phyloP scores from a whole-genome alignment of 2,888 invertebrate genomes.

The Pammene aurita region DNA sequence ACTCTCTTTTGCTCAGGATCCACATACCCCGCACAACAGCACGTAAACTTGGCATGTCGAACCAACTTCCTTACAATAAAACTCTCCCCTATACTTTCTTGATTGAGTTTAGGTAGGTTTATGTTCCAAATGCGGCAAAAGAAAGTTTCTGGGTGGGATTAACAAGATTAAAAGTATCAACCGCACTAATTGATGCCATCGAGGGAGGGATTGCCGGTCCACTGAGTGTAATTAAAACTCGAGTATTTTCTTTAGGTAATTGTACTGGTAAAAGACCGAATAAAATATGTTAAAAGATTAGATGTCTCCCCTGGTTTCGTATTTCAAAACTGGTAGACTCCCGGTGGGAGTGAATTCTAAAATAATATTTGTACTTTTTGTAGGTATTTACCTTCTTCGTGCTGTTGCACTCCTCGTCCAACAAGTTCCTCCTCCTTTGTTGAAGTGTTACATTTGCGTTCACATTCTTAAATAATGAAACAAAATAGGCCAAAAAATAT shows the following conservation, averaged over 20 bases:
- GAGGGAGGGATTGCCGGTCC: conserved; percentile 27
- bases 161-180: conserved; percentile 41
- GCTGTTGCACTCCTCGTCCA: no score
- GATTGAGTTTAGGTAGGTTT: conserved; percentile 41
- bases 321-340: no score
- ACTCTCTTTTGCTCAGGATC: conserved; percentile 19
- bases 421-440: no score
- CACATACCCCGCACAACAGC: conserved; percentile 16
- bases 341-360: no score
- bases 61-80: conserved; percentile 39
- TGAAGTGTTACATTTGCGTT: no score
- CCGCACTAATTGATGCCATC: conserved; percentile 41
- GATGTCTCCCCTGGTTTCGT: no score
- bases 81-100: conserved; percentile 40
- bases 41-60: conserved; percentile 36
- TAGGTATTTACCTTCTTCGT: no score
- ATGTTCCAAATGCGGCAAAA: conserved; percentile 38
- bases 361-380: no score
- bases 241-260: conserved; percentile 11
- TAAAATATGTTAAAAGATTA: not conserved
- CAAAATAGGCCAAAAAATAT: no score
- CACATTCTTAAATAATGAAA: no score
- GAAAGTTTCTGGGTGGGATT: conserved; percentile 36
- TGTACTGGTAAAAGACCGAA: not conserved
- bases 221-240: conserved; percentile 35